Evolutionary conservation across 2,888 invertebrate genomes (phyloP).

Genomic region (Himalopsyche japonica): DNA sequence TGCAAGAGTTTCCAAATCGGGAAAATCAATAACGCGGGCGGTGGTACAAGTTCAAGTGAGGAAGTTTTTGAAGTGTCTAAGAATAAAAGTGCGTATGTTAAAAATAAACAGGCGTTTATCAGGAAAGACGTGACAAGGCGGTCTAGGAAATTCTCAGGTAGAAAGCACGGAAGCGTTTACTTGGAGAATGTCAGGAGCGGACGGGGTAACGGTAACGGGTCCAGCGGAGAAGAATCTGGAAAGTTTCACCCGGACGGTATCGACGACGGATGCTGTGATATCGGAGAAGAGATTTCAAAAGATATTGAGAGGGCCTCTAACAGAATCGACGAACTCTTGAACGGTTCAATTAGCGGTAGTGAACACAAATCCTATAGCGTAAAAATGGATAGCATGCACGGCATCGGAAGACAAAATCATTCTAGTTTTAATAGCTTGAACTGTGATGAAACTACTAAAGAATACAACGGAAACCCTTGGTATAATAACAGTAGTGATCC

Average conservation of each 20-base stretch:
- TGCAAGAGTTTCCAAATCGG: conserved; percentile 60
- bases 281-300: conserved; percentile 60
- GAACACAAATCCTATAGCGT: conserved; percentile 57
- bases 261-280: conserved; percentile 58
- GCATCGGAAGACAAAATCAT: conserved; percentile 51
- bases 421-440: background rate
- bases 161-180: conserved; percentile 53
- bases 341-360: conserved; percentile 46
- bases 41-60: conserved; percentile 59
- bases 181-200: conserved; percentile 49
- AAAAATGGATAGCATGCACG: conserved; percentile 62
- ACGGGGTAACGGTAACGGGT: conserved; percentile 52
- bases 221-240: conserved; percentile 47
- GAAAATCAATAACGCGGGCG: conserved; percentile 50
- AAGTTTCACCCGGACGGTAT: conserved; percentile 55
- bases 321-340: conserved; percentile 61
- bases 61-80: conserved; percentile 52
- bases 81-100: conserved; percentile 60
- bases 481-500: conserved; percentile 59
- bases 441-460: background rate
- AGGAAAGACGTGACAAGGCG: conserved; percentile 58
- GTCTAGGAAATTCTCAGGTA: conserved; percentile 58
- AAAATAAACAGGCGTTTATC: conserved; percentile 61
- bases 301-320: conserved; percentile 61
- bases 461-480: conserved; percentile 47